Evolutionary conservation across 2,888 invertebrate species (phyloP).

Genomic region (Stenichneumon culpator): DNA sequence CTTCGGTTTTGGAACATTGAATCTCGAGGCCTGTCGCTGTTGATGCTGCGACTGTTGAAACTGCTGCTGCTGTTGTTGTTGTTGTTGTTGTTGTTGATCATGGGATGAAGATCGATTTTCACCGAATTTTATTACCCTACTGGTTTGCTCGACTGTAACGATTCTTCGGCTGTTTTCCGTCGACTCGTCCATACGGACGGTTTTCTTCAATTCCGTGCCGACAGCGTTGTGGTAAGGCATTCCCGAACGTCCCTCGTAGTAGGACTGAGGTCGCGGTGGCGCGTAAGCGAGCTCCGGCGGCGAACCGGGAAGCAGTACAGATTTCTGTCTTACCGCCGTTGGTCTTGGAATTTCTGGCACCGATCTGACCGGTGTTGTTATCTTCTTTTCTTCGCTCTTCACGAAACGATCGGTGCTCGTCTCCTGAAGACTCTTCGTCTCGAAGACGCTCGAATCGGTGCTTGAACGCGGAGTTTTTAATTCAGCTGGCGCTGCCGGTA

Average conservation of each 20-base stretch:
- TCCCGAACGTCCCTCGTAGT: constrained; percentile 86
- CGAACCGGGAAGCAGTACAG: constrained; percentile 86
- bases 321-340: constrained; percentile 78
- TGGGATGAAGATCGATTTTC: constrained; percentile 78
- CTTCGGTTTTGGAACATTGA: constrained; percentile 86
- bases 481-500: constrained; percentile 80
- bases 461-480: constrained; percentile 76
- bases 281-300: constrained; percentile 88
- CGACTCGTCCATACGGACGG: constrained; percentile 90
- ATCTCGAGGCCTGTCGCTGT: constrained; percentile 72
- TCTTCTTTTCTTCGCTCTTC: constrained; percentile 72
- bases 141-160: constrained; percentile 90
- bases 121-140: constrained; percentile 89
- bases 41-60: constrained; percentile 66
- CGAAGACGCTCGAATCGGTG: constrained; percentile 71
- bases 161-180: constrained; percentile 89
- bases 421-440: constrained; percentile 64
- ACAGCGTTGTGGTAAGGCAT: constrained; percentile 87
- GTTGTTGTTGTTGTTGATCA: constrained; percentile 63
- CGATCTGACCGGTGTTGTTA: constrained; percentile 77
- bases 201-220: constrained; percentile 89
- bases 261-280: constrained; percentile 86
- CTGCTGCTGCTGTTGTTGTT: constrained; percentile 27
- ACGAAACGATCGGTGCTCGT: constrained; percentile 62
- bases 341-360: constrained; percentile 61